A percentile compares a stretch with the other conserved stretches of the same genome.
Evolutionary conservation across 2,888 invertebrate genomes (phyloP).

Genomic region (Drosophila phalerata): DNA sequence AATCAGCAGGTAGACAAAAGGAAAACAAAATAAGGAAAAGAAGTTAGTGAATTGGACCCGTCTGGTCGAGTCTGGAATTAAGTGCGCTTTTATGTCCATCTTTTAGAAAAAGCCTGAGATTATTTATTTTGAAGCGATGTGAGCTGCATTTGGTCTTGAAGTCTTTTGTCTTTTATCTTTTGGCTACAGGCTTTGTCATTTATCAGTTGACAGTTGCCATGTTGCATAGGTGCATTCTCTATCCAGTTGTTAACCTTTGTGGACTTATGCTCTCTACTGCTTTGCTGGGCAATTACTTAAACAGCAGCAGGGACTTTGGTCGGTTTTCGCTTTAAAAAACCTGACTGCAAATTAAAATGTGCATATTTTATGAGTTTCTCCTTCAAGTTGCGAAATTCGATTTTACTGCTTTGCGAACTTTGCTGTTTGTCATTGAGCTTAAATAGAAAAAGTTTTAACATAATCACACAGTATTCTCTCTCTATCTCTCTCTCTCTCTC

Average conservation of each 20-base stretch:
- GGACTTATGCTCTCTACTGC: conserved; percentile 11
- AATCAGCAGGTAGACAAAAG: conserved; percentile 9
- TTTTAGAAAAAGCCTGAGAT: conserved; percentile 63
- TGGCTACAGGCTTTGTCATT: conserved; percentile 30
- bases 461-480: conserved; percentile 22
- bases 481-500: conserved; percentile 7
- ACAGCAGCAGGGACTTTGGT: conserved; percentile 6
- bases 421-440: conserved; percentile 61
- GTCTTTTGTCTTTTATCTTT: conserved; percentile 22
- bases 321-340: conserved; percentile 27
- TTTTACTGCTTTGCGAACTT: conserved; percentile 41
- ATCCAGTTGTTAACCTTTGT: background rate
- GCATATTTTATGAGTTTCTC: conserved; percentile 52
- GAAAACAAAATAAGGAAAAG: background rate
- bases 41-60: background rate
- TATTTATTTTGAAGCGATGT: conserved; percentile 61
- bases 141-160: background rate
- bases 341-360: conserved; percentile 59
- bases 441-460: conserved; percentile 54
- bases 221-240: background rate
- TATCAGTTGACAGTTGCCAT: conserved; percentile 37
- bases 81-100: conserved; percentile 58
- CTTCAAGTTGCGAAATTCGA: conserved; percentile 39
- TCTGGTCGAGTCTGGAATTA: conserved; percentile 19
- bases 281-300: conserved; percentile 43